Base-by-base conservation (phyloP, 1,140 invertebrate species). In the Cherax quadricarinatus region DNA sequence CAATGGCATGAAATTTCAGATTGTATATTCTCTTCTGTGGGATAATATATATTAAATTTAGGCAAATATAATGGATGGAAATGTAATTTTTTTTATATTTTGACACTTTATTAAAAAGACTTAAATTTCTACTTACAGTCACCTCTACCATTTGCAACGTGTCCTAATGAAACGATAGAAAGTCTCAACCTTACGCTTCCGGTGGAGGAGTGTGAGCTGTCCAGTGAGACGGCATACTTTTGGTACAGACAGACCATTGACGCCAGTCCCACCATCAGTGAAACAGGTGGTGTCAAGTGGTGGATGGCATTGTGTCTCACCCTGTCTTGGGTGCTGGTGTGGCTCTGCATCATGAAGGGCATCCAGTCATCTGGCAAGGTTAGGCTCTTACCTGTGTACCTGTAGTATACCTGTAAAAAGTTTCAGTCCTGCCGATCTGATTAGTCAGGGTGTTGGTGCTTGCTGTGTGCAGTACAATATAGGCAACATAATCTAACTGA, bases 291-390 rank as follows among this genome's bases (percentile, higher is more conserved):
- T 12, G 96, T 99, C 12, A 97, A 98, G 94, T 99, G 98, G 98
- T 99, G 99, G 97, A 98, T 99, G 94, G 97, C 98, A 0, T 94
- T 98, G 6, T 99, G 98, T 95, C 96, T 99, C 24, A 95, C 99
- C 62, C 95, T 99, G 16, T 98, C 98, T 82, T 99, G 99, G 99
- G 95, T 98, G 89, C 96, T 99, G 85, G 98, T 99, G 18, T 99
- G 99, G 96, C 97, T 98, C 94, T 99, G 99, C 94, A 98, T 99
- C 5, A 99, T 99, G 98, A 98, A 99, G 95, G 99, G 99, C 79
- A 99, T 99, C 93, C 98, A 99, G 95, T 98, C 98, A 94, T 99
- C 98, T 92, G 99, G 99, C 95, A 99, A 99, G 96, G 98, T 98
- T 95, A 95, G 94, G 3, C n/a, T 75, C 70, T 7, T 75, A n/a